These are phyloP conservation scores for Meteorus sp. DNA, from an alignment of 1,140 invertebrate species.

Conservation along the genomic window DNA sequence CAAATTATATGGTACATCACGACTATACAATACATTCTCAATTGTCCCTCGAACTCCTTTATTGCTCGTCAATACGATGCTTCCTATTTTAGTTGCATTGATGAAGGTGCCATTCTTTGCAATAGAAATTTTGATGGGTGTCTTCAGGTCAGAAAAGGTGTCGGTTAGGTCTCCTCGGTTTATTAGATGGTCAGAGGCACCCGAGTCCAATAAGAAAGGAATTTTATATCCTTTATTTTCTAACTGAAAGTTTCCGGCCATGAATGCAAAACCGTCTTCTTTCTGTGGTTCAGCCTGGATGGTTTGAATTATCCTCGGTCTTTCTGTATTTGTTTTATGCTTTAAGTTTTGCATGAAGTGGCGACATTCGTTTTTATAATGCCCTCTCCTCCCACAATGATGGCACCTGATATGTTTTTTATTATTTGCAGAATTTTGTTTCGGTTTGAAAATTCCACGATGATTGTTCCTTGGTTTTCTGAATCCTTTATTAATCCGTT, in stretches of 20 bases:
- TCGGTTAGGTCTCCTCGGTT: slow-evolving; percentile 37
- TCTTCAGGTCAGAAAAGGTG: slow-evolving; percentile 17
- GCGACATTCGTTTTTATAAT: slow-evolving; percentile 37
- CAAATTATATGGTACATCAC: slow-evolving; percentile 37
- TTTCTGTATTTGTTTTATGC: slow-evolving; percentile 5
- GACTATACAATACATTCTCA: slow-evolving; percentile 31
- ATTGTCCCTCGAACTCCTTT: slow-evolving; percentile 29
- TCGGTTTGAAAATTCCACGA: neutral
- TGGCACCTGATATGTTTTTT: slow-evolving; percentile 21
- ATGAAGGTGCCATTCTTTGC: slow-evolving; percentile 38
- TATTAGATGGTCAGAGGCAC: slow-evolving; percentile 34
- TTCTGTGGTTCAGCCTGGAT: neutral
- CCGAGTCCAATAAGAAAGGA: slow-evolving; percentile 21
- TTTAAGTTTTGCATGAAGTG: slow-evolving; percentile 31
- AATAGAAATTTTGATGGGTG: slow-evolving; percentile 30
- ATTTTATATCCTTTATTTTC: slow-evolving; percentile 17
- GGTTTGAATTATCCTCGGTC: neutral
- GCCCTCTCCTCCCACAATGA: slow-evolving; percentile 37
- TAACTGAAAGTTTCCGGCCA: neutral
- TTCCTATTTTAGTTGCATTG: slow-evolving; percentile 36
- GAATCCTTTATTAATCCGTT: neutral
- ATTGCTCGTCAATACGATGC: slow-evolving; percentile 25
- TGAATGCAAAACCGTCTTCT: slow-evolving; percentile 12
- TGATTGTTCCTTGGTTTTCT: neutral
- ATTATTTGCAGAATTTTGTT: neutral